Evolutionary conservation across 2,113 vertebrate genomes (phyloP).

Genomic region (Tor tambroides): DNA sequence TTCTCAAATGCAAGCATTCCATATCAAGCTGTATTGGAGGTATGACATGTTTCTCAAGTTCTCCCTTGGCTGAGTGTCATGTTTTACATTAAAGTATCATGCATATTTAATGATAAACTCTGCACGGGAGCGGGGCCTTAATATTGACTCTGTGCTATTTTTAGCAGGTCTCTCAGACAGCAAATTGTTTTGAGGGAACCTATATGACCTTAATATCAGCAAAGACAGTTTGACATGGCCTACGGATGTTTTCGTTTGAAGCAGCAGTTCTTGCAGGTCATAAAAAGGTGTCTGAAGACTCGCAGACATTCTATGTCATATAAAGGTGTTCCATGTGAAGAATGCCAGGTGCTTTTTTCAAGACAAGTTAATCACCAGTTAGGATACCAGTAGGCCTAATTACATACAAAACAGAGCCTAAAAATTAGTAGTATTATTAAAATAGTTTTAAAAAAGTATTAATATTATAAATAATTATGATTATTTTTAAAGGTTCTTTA

Average conservation of each 20-base stretch:
- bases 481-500: not conserved
- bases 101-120: constrained; percentile 69
- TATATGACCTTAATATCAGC: constrained; percentile 76
- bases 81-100: constrained; percentile 73
- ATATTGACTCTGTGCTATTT: constrained; percentile 64
- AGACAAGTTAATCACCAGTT: not conserved
- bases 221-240: constrained; percentile 62
- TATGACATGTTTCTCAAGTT: constrained; percentile 35
- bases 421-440: not conserved
- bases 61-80: constrained; percentile 60
- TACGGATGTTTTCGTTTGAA: constrained; percentile 68
- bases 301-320: not conserved
- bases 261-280: constrained; percentile 43
- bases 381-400: too few relatives aligned
- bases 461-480: not conserved
- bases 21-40: constrained; percentile 28
- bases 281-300: not conserved
- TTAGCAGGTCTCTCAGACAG: constrained; percentile 58
- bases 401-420: not conserved
- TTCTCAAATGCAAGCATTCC: not conserved
- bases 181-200: constrained; percentile 54
- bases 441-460: not conserved
- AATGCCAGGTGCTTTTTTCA: not conserved
- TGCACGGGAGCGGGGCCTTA: constrained; percentile 35
- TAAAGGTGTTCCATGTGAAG: too few relatives aligned